These are phyloP conservation scores for Cephus rjabovi DNA, from an alignment of 2,888 invertebrate genomes.

Conservation along the genomic window DNA sequence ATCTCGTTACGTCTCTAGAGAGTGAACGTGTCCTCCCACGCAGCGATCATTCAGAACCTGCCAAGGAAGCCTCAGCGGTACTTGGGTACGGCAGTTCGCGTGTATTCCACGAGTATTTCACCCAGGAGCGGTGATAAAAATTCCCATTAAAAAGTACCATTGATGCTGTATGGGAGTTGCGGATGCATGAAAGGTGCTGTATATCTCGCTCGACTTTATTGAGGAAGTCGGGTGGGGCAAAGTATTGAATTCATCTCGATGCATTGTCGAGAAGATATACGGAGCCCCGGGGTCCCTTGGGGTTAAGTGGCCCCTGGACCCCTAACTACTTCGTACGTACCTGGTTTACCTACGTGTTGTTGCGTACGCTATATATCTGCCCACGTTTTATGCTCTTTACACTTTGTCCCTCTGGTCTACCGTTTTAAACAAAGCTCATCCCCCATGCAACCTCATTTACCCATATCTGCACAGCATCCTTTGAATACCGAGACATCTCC, in stretches of 20 bases:
- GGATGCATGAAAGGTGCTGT: conserved; percentile 21
- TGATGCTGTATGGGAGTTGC: conserved; percentile 11
- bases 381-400: not conserved
- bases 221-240: conserved; percentile 32
- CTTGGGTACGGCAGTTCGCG: not conserved
- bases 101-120: not conserved
- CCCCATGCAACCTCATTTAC: not conserved
- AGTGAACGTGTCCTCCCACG: not conserved
- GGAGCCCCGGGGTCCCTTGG: conserved; percentile 56
- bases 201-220: conserved; percentile 42
- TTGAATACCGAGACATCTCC: not conserved
- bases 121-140: conserved; percentile 21
- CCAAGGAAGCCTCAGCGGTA: not conserved
- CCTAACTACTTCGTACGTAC: conserved; percentile 17
- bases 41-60: conserved; percentile 9
- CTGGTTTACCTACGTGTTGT: not conserved
- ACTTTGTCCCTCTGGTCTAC: not conserved
- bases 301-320: conserved; percentile 60
- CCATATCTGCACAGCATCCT: not conserved
- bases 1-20: not conserved
- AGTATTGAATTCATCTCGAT: conserved; percentile 55
- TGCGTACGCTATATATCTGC: not conserved
- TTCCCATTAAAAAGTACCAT: conserved; percentile 30
- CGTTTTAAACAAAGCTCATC: not conserved
- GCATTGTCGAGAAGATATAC: conserved; percentile 60